These are phyloP conservation scores for Scolopax bukidnonensis DNA, from an alignment of 2,797 vertebrate species.

Conservation along the genomic window DNA sequence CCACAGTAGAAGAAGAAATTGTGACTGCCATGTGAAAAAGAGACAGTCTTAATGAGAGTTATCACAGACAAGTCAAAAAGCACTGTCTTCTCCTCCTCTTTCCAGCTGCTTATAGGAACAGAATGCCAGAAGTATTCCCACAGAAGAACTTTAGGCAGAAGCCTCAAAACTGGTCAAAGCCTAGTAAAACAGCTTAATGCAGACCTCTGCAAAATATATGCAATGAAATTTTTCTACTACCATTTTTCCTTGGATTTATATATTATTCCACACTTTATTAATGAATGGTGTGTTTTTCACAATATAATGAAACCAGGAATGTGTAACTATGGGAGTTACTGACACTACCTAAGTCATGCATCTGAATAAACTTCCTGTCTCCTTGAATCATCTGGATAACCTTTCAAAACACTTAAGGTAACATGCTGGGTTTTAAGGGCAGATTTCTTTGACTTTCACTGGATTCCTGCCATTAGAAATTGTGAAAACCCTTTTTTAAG, in stretches of 20 bases:
- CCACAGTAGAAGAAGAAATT: not conserved
- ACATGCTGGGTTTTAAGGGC: not conserved
- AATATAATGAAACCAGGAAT: no score
- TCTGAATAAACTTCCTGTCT: not conserved
- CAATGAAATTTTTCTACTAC: not conserved
- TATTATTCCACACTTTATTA: rapidly evolving
- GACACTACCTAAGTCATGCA: not conserved
- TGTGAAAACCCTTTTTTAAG: not conserved
- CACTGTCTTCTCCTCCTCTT: not conserved
- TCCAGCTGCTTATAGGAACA: not conserved
- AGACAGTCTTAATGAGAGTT: not conserved
- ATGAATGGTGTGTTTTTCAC: not conserved
- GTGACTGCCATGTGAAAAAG: not conserved
- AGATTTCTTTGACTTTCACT: not conserved
- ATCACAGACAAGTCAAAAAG: not conserved
- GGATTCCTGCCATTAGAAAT: not conserved
- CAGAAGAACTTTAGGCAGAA: not conserved
- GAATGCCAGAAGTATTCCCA: not conserved
- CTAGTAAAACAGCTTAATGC: not conserved
- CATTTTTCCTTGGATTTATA: not conserved
- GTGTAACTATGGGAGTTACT: rapidly evolving
- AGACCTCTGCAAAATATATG: not conserved
- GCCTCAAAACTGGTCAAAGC: not conserved
- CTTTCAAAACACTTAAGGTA: not conserved
- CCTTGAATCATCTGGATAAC: rapidly evolving